phyloP scores from a whole-genome alignment of 2,113 vertebrate species.

The Hypocryptadius cinnamomeus region DNA sequence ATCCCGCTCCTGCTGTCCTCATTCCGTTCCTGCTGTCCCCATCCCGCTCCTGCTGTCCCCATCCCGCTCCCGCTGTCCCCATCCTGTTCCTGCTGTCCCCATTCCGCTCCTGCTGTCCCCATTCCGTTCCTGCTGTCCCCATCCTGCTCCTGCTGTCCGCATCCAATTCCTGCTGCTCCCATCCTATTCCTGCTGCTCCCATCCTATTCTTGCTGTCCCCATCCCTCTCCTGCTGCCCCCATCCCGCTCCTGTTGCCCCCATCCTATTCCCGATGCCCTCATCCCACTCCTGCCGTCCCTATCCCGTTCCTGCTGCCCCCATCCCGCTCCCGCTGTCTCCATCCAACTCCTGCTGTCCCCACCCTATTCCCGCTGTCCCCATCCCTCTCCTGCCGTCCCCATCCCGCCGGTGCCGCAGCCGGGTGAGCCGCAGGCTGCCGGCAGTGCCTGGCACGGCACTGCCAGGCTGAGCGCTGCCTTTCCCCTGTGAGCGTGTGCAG shows the following conservation, averaged over 20 bases:
- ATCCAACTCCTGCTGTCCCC: fast-evolving
- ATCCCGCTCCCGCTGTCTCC: too few relatives aligned
- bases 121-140: fast-evolving
- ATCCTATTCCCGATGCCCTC: fast-evolving
- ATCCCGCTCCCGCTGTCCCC: fast-evolving
- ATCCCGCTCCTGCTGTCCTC: fast-evolving
- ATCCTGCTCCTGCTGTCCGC: fast-evolving
- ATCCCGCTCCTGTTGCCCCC: fast-evolving
- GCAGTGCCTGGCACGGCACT: neutral
- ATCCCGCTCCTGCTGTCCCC: fast-evolving
- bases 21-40: neutral
- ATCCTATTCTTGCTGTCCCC: fast-evolving
- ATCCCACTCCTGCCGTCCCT: fast-evolving
- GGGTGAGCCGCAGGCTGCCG: neutral
- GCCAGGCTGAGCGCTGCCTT: neutral
- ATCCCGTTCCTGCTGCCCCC: fast-evolving
- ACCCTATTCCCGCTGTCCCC: fast-evolving
- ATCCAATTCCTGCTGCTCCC: fast-evolving
- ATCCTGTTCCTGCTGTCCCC: fast-evolving
- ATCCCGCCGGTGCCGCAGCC: neutral
- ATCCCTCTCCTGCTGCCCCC: fast-evolving
- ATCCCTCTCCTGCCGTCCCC: fast-evolving
- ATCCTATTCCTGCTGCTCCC: fast-evolving
- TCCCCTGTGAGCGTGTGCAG: neutral
- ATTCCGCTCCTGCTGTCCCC: fast-evolving